Evolutionary conservation across 2,797 vertebrate species (phyloP).

Genomic region (Sebastes cheni): DNA sequence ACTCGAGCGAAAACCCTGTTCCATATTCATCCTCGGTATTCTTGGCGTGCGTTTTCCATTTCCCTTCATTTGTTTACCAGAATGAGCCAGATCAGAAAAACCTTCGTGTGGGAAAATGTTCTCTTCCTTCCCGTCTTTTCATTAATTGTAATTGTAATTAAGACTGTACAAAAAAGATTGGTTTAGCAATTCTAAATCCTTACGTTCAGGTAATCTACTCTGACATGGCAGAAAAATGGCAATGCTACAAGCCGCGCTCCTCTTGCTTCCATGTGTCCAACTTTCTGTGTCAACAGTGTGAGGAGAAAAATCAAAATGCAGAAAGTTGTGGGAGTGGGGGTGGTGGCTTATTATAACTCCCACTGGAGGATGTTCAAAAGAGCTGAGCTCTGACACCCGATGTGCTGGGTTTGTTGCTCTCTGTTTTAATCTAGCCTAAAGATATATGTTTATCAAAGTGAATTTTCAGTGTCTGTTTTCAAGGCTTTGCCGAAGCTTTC

Average conservation of each 20-base stretch:
- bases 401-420: constrained; percentile 61
- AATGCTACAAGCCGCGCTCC: constrained; percentile 15
- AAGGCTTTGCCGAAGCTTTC: constrained; percentile 66
- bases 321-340: constrained; percentile 55
- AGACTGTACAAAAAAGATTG: neutral
- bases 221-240: constrained; percentile 14
- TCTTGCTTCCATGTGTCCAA: constrained; percentile 46
- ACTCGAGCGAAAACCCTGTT: neutral
- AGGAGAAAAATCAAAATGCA: constrained; percentile 53
- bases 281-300: constrained; percentile 38
- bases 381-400: constrained; percentile 47
- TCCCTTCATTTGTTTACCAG: constrained; percentile 33
- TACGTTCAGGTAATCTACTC: constrained; percentile 17
- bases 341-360: constrained; percentile 63
- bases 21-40: neutral
- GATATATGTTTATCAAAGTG: constrained; percentile 82
- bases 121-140: neutral
- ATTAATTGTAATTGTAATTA: neutral
- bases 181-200: constrained; percentile 1
- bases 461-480: constrained; percentile 74
- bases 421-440: constrained; percentile 80
- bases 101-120: constrained; percentile 4
- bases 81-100: constrained; percentile 44
- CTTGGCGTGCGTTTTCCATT: constrained; percentile 6
- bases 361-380: constrained; percentile 74